Evolutionary conservation across 2,888 invertebrate species (phyloP).

Genomic region (Dastarcus helophoroides): DNA sequence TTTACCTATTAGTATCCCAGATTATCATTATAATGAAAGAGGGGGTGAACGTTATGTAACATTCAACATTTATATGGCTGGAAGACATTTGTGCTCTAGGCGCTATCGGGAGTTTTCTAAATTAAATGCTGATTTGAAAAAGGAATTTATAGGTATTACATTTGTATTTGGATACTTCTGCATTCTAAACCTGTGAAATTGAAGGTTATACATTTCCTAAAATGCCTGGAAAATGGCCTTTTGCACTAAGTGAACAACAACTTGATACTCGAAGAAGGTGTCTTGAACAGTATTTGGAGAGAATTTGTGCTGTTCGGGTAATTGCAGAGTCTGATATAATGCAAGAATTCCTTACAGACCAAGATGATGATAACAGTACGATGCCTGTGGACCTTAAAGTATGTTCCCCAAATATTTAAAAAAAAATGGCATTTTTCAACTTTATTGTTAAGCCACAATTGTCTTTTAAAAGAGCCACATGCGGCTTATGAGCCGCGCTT

Average conservation of each 20-base stretch:
- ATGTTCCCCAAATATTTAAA: conserved; percentile 10
- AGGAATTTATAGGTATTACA: conserved; percentile 73
- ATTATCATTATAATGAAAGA: conserved; percentile 82
- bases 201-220: conserved; percentile 88
- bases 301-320: conserved; percentile 94
- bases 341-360: conserved; percentile 93
- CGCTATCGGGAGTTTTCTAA: conserved; percentile 92
- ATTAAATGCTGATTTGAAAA: conserved; percentile 76
- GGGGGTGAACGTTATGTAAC: conserved; percentile 85
- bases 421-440: background rate
- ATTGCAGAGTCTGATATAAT: conserved; percentile 96
- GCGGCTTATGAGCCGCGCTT: no score
- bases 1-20: conserved; percentile 81
- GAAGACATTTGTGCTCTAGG: conserved; percentile 90
- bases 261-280: conserved; percentile 88
- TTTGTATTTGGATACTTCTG: no score
- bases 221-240: conserved; percentile 97
- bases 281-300: conserved; percentile 94
- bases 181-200: background rate
- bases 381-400: conserved; percentile 59
- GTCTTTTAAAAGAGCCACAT: no score
- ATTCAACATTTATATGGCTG: conserved; percentile 99
- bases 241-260: conserved; percentile 93
- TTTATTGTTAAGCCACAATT: background rate
- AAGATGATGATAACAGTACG: conserved; percentile 66